These are phyloP conservation scores for Lepisosteus oculatus DNA, from an alignment of 2,113 vertebrate species.

Conservation along the genomic window DNA sequence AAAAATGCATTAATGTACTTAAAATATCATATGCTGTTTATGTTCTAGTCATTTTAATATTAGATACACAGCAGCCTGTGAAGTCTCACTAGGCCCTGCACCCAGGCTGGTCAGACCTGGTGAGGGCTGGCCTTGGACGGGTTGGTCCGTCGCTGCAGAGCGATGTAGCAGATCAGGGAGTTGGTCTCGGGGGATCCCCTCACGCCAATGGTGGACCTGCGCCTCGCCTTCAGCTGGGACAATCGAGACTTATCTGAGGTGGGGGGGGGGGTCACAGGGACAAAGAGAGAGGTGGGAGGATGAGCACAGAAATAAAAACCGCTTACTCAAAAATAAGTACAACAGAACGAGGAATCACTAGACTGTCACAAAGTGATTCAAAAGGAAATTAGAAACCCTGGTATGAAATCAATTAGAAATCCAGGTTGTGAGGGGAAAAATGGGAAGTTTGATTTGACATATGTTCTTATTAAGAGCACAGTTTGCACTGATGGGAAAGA, in stretches of 20 bases:
- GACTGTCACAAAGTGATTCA: too few species aligned
- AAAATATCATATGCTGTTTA: too few species aligned
- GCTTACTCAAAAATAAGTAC: not conserved
- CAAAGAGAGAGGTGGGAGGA: not conserved
- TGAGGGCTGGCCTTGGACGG: conserved; percentile 33
- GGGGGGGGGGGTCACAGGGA: not conserved
- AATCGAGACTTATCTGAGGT: conserved; percentile 58
- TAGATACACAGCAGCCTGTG: too few species aligned
- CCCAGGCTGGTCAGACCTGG: not conserved
- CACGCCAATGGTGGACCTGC: conserved; percentile 58
- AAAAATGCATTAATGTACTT: too few species aligned
- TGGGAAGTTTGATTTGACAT: too few species aligned
- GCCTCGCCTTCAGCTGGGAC: conserved; percentile 57
- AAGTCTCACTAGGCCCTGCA: too few species aligned
- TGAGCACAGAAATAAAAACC: not conserved
- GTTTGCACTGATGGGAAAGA: too few species aligned
- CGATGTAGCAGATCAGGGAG: conserved; percentile 66
- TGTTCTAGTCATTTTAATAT: too few species aligned
- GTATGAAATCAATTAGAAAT: too few species aligned
- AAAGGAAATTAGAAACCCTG: too few species aligned
- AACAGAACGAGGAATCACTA: not conserved
- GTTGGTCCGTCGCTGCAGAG: conserved; percentile 55
- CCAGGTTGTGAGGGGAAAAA: too few species aligned
- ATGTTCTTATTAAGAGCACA: too few species aligned
- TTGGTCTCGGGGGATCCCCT: conserved; percentile 71